Percentiles rank a stretch among this genome's conserved stretches.
Evolutionary conservation across 37 sponge, comb jelly and placozoan genomes (phyloP).

Genomic region (Mnemiopsis leidyi): DNA sequence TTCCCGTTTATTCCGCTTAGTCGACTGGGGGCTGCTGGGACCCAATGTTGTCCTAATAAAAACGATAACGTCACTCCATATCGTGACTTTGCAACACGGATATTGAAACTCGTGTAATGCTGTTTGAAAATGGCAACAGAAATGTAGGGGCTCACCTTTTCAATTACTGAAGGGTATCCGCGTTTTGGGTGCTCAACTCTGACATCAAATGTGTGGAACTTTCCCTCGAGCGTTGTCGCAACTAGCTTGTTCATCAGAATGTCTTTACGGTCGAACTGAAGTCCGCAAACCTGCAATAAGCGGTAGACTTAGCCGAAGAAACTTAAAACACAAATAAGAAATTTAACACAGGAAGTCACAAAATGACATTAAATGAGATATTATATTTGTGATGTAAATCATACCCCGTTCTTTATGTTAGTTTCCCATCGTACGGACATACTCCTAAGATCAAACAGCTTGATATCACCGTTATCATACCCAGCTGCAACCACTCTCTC

Average conservation of each 20-base stretch:
- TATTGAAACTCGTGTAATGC: too few species aligned
- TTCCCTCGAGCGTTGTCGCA: conserved; percentile 84
- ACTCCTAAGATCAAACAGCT: conserved; percentile 94
- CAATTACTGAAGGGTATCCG: conserved; percentile 85
- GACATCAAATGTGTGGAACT: conserved; percentile 82
- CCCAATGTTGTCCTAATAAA: too few species aligned
- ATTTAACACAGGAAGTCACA: neutral
- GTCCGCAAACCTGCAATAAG: conserved; percentile 76
- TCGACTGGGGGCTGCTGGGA: too few species aligned
- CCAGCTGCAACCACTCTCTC: conserved; percentile 95
- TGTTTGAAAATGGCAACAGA: neutral
- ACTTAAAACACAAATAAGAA: neutral
- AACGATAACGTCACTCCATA: too few species aligned
- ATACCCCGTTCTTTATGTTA: conserved; percentile 97
- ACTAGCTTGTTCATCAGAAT: conserved; percentile 98
- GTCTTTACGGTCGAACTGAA: conserved; percentile 97
- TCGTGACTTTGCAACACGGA: too few species aligned
- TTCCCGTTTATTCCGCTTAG: too few species aligned
- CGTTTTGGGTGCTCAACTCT: conserved; percentile 87
- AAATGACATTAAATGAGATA: too few species aligned
- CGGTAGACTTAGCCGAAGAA: neutral
- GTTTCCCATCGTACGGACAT: conserved; percentile 95
- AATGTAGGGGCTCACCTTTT: conserved; percentile 83
- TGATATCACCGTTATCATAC: conserved; percentile 98
- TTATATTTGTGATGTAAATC: conserved; percentile 9